Conservation (phyloP, 92 coral and sea anemone genomes). For the Isaurus tuberculatus region DNA sequence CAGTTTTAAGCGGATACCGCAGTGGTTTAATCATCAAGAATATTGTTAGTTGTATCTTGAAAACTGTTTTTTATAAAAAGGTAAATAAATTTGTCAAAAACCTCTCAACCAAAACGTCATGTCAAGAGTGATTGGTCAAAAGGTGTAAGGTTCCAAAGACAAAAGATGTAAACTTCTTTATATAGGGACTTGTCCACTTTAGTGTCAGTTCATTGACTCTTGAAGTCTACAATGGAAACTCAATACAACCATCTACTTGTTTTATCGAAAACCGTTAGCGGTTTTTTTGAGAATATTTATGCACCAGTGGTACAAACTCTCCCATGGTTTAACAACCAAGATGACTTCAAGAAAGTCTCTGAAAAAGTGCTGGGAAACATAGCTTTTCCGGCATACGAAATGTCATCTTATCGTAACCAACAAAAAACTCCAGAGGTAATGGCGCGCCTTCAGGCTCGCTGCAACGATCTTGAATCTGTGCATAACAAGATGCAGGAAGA, state of each 20-base stretch:
- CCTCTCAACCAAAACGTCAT: no score
- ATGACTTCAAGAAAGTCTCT: constrained; percentile 61
- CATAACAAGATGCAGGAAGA: constrained; percentile 61
- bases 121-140: no score
- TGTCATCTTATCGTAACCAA: constrained; percentile 65
- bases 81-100: no score
- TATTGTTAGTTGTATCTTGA: no score
- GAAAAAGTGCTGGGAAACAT: constrained; percentile 69
- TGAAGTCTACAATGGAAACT: constrained; percentile 53
- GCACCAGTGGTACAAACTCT: constrained; percentile 68
- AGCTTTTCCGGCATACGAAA: constrained; percentile 67
- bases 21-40: no score
- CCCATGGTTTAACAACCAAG: constrained; percentile 70
- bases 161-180: neutral
- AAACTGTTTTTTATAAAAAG: no score
- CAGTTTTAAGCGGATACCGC: no score
- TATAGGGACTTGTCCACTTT: neutral
- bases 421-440: constrained; percentile 47
- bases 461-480: constrained; percentile 58
- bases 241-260: constrained; percentile 69
- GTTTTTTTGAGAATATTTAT: constrained; percentile 67
- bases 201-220: neutral
- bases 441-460: constrained; percentile 55
- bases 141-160: no score
- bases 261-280: constrained; percentile 65